Percentiles rank a stretch among this genome's conserved stretches.
These are phyloP conservation scores for Catamblyrhynchus diadema DNA, from an alignment of 2,797 vertebrate species.

Conservation along the genomic window DNA sequence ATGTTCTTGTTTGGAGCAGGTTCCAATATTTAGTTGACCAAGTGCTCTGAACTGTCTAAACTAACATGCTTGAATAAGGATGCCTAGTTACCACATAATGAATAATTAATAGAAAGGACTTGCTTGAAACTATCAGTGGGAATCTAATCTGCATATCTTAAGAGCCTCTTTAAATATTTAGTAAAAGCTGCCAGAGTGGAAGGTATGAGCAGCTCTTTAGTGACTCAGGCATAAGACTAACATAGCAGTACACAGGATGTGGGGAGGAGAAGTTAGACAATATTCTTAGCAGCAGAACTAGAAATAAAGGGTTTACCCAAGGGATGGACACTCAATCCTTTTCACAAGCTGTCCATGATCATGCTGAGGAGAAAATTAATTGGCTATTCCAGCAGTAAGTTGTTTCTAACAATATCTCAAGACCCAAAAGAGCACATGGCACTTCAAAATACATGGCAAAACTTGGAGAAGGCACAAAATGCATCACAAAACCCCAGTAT, in stretches of 20 bases:
- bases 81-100: conserved; percentile 51
- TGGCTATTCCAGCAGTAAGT: not conserved
- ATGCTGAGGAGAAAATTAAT: conserved; percentile 5
- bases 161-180: conserved; percentile 71
- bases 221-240: not conserved
- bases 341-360: not conserved
- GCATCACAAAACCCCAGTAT: not conserved
- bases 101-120: conserved; percentile 65
- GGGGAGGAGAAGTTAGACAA: not conserved
- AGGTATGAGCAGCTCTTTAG: conserved; percentile 12
- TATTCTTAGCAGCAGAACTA: not conserved
- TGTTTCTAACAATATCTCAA: not conserved
- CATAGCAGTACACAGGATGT: not conserved
- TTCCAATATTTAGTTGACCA: not conserved
- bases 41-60: conserved; percentile 37
- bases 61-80: conserved; percentile 17
- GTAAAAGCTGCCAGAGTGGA: conserved; percentile 45
- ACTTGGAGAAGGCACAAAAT: not conserved
- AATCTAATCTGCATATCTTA: conserved; percentile 67
- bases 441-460: not conserved
- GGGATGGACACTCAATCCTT: not conserved
- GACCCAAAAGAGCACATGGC: not conserved
- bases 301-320: not conserved
- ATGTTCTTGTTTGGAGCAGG: not conserved
- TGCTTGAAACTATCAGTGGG: conserved; percentile 52